Conservation (phyloP, 2,797 vertebrate species). For the Enteromius paludinosus region DNA sequence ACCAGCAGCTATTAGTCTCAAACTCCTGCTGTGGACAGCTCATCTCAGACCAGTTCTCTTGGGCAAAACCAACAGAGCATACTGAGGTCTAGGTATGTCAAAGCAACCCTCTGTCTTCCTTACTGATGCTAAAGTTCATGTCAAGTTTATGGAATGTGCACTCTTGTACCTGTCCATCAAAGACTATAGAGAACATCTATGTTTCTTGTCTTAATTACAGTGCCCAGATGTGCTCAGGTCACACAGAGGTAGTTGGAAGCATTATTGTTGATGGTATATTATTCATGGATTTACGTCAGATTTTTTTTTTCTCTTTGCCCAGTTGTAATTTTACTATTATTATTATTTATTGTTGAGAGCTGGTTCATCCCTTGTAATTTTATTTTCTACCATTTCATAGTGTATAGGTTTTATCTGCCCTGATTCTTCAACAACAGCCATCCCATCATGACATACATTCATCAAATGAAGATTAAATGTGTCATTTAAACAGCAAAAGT, state of each 20-base stretch:
- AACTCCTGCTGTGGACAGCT: slow-evolving; percentile 57
- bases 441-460: background rate
- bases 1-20: slow-evolving; percentile 68
- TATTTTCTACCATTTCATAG: slow-evolving; percentile 25
- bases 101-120: slow-evolving; percentile 57
- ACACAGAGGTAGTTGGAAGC: background rate
- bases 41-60: slow-evolving; percentile 46
- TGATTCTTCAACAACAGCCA: background rate
- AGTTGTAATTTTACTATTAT: background rate
- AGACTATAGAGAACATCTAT: slow-evolving; percentile 44
- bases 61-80: slow-evolving; percentile 58
- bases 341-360: too few species aligned
- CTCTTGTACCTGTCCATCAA: slow-evolving; percentile 54
- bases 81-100: slow-evolving; percentile 71
- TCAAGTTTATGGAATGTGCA: slow-evolving; percentile 64
- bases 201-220: slow-evolving; percentile 49
- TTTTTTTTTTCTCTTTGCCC: background rate
- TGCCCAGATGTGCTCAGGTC: background rate
- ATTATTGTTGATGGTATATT: background rate
- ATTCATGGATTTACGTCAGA: too few species aligned
- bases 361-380: background rate
- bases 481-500: background rate
- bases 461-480: background rate
- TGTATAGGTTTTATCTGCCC: background rate
- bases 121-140: slow-evolving; percentile 65